Evolutionary conservation across 2,797 vertebrate species (phyloP), one percentile per base, ranked within the genome.

Genomic region (Paratrypauchen microcephalus): DNA sequence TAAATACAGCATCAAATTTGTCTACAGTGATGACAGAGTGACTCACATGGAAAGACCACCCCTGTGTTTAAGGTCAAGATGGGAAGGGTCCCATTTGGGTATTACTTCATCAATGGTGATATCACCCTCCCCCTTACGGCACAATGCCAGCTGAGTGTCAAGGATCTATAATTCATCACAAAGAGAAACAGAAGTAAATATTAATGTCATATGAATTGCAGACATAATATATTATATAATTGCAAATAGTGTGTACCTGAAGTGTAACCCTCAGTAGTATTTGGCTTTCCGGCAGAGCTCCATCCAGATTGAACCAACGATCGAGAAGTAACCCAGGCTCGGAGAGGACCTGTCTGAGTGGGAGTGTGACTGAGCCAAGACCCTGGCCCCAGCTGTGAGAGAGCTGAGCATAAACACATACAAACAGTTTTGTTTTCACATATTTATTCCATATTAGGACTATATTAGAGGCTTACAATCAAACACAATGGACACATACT

Each of bases 261-360:
- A 98, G 90, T 54, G 92, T 91, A 7, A 83, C 92, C 86, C 94
- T 94, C 83, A 98, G 83, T 0, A 98, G 88, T 75, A 97, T 85
- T 88, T 96, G 95, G 81, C 92, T 94, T 85, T 90, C 86, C 21
- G 94, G 89, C 23, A 93, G 89, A 1, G 91, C 93, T 63, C 90
- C 93, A 55, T 82, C 90, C 83, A 97, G 88, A 0, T 54, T 77
- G 47, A 97, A 83, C 97, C 96, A 98, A 12, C 72, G 90, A 78
- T 97, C 97, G 69, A 97, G 79, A 50, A 92, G 90, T 69, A 97
- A 82, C 57, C 41, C 90, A 1, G 92, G 91, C n/a, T 93, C 89
- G 6, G 45, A 55, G 54, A 97, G 89, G 48, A 97, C 82, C 74
- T 95, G 94, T 1, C 85, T 91, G 65, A 97, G 88, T 52, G 94